Evolutionary conservation across 1,140 invertebrate species (phyloP), one percentile per base, ranked within the genome.

Genomic region (Heliothis virescens): DNA sequence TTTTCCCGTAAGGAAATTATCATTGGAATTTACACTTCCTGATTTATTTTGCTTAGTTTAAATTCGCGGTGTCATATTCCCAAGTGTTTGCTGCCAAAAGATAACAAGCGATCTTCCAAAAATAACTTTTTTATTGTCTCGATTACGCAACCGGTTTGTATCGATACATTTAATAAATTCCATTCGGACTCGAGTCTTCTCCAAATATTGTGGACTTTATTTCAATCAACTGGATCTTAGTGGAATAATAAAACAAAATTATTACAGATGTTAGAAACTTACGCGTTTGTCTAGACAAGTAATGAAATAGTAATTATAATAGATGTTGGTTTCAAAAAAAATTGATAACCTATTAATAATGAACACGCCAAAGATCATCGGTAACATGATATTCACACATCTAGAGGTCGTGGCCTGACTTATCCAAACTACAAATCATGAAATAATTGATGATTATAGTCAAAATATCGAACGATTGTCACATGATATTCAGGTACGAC

Each of bases 381-480:
- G 52, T n/a, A n/a, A n/a, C 57, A 60, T 60, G 57, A 60, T 60
- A 60, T 26, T 60, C 57, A 60, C 57, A 60, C 57, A 21, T 60
- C 26, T 60, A 26, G 9, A 13, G 57, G 57, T 60, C 57, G 21
- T 60, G 57, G 12, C 57, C 34, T 7, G 34, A 60, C 57, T 26
- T 60, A 21, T 26, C 21, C 21, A 29, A 12, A 60, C 21, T 26
- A 60, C 57, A 29, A 29, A 26, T 15, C 13, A 29, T 59, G 21
- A 59, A 59, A 21, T 21, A 11, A 26, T 10, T 21, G 18, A 12
- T 12, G 9, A 29, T 29, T 29, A 60, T 60, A 29, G 21, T 41
- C 34, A 41, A 41, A 59, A 60, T 18, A 60, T 26, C 57, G 26
- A 21, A 60, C 21, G 57, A 60, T 12, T 60, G 57, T 13, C 3